phyloP scores from a whole-genome alignment of 2,113 vertebrate genomes.

The Nettapus auritus region DNA sequence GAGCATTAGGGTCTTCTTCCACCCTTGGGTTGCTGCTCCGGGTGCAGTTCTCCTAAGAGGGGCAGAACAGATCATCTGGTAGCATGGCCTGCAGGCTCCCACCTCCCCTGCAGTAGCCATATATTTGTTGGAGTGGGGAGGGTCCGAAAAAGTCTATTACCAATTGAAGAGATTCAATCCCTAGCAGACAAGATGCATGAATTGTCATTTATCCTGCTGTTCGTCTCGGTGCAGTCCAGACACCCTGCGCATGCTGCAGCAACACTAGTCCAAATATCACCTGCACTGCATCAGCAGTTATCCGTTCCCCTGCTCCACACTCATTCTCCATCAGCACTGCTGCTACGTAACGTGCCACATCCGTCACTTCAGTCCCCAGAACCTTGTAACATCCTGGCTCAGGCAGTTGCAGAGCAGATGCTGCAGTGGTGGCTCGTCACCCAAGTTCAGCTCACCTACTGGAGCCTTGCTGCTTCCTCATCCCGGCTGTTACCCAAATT shows the following conservation, averaged over 20 bases:
- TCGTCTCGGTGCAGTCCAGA: background rate
- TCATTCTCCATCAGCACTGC: background rate
- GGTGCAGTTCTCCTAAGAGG: background rate
- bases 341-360: background rate
- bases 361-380: background rate
- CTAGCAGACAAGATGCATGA: rapidly evolving
- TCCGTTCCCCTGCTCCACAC: background rate
- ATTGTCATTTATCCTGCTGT: rapidly evolving
- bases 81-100: background rate
- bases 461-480: background rate
- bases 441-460: rapidly evolving
- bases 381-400: background rate
- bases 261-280: background rate
- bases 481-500: rapidly evolving
- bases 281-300: constrained; percentile 12
- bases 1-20: background rate
- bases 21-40: background rate
- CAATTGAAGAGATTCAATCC: background rate
- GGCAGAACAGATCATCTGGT: background rate
- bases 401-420: background rate
- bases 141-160: background rate
- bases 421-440: constrained; percentile 25
- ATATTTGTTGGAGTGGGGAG: too few species aligned
- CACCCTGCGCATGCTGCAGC: background rate
- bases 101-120: background rate